Evolutionary conservation across 2,113 vertebrate genomes (phyloP).

Genomic region (Neotoma lepida): DNA sequence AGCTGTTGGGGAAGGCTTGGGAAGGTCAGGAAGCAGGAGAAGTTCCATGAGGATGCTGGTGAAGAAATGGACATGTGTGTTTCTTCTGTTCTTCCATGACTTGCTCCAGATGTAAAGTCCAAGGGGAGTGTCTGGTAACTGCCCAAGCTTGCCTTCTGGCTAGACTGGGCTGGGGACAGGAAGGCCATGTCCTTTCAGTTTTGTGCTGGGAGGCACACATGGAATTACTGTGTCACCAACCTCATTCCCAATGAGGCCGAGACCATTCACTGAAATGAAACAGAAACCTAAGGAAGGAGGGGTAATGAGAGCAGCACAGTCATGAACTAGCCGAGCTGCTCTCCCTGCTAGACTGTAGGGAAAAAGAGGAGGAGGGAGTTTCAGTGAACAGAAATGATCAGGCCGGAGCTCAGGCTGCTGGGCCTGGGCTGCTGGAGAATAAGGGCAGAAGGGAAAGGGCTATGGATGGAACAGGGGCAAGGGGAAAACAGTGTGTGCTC

Average conservation of each 20-base stretch:
- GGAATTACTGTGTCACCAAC: not conserved
- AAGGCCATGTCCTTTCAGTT: conserved; percentile 45
- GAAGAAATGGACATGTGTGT: not conserved
- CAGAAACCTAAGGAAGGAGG: not conserved
- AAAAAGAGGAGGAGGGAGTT: not conserved
- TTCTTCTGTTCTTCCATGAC: not conserved
- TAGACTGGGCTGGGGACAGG: conserved; percentile 9
- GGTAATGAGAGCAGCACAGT: not conserved
- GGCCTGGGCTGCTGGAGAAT: not conserved
- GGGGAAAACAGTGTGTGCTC: not conserved
- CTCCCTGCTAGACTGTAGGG: not conserved
- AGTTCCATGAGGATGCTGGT: not conserved
- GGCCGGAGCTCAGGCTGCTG: not conserved
- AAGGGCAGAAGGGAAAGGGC: not conserved
- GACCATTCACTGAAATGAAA: conserved; percentile 31
- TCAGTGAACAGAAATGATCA: not conserved
- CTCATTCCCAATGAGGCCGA: not conserved
- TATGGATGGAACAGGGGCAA: not conserved
- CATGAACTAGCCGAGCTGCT: not conserved
- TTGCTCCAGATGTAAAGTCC: conserved; percentile 41
- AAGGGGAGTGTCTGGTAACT: conserved; percentile 36
- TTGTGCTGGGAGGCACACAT: not conserved
- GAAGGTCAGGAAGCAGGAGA: not conserved
- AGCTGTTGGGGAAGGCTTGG: not conserved
- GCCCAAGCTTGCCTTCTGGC: not conserved